phyloP scores from a whole-genome alignment of 2,888 invertebrate genomes.

The Agonopterix arenella region DNA sequence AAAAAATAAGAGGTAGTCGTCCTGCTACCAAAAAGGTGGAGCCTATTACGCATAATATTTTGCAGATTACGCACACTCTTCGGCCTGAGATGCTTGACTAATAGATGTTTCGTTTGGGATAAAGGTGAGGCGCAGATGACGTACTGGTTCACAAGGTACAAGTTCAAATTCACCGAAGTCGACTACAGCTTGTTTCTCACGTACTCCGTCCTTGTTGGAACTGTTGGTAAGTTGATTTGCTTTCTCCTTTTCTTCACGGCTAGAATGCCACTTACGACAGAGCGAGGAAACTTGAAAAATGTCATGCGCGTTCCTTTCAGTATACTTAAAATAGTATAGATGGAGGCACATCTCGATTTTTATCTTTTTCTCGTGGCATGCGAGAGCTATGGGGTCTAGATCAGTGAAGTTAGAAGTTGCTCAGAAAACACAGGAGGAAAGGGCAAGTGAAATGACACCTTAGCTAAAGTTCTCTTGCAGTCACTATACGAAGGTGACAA shows the following conservation, averaged over 20 bases:
- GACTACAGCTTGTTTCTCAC: constrained; percentile 77
- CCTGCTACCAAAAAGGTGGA: constrained; percentile 22
- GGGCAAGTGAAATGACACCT: no score
- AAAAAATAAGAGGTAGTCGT: neutral
- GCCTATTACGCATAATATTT: constrained; percentile 42
- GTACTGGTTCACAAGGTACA: constrained; percentile 75
- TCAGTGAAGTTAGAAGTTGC: no score
- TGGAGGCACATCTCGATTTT: no score
- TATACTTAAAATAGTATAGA: no score
- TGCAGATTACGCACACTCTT: constrained; percentile 43
- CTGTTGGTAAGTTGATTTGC: constrained; percentile 64
- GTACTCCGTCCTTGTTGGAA: constrained; percentile 73
- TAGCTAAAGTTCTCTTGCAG: no score
- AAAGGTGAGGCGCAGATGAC: constrained; percentile 77
- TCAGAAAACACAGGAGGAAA: no score
- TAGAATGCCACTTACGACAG: no score
- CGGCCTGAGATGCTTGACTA: constrained; percentile 36
- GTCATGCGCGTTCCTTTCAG: no score
- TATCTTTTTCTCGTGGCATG: no score
- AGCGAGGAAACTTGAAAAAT: no score
- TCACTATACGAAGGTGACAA: no score
- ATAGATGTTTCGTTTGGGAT: constrained; percentile 58
- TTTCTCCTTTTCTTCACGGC: neutral
- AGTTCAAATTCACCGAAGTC: constrained; percentile 77
- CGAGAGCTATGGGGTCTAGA: no score